A percentile compares a stretch with the other conserved stretches of the same genome.
phyloP scores from a whole-genome alignment of 2,113 vertebrate species.

The Trichechus manatus region DNA sequence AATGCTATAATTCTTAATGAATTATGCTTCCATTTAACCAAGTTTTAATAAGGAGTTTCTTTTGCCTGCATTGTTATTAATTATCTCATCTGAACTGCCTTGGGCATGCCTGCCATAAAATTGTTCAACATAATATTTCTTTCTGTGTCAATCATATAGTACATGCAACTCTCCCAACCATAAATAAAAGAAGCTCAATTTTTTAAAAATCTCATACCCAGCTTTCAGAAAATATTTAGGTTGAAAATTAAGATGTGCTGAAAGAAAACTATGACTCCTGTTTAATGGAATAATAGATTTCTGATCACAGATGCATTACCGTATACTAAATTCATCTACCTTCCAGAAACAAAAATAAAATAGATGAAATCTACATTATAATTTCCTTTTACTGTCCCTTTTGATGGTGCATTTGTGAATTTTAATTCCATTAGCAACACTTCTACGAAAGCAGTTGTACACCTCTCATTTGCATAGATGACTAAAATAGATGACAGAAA shows the following conservation, averaged over 20 bases:
- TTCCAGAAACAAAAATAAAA: slow-evolving; percentile 21
- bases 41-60: slow-evolving; percentile 87
- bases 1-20: slow-evolving; percentile 88
- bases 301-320: neutral
- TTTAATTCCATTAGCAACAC: slow-evolving; percentile 27
- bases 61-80: slow-evolving; percentile 84
- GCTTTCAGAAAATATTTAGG: slow-evolving; percentile 70
- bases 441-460: neutral
- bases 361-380: neutral
- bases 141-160: slow-evolving; percentile 83
- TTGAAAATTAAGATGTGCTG: slow-evolving; percentile 74
- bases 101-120: slow-evolving; percentile 79
- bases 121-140: slow-evolving; percentile 85
- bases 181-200: slow-evolving; percentile 79
- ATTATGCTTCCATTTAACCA: slow-evolving; percentile 86
- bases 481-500: neutral
- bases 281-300: slow-evolving; percentile 68
- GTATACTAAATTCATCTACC: neutral
- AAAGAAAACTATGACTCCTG: slow-evolving; percentile 62
- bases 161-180: slow-evolving; percentile 65
- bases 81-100: slow-evolving; percentile 84
- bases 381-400: neutral
- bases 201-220: slow-evolving; percentile 43
- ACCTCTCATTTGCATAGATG: neutral
- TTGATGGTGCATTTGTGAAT: neutral